These are phyloP conservation scores for Crocidura indochinensis DNA, from an alignment of 2,797 vertebrate genomes.

Conservation along the genomic window DNA sequence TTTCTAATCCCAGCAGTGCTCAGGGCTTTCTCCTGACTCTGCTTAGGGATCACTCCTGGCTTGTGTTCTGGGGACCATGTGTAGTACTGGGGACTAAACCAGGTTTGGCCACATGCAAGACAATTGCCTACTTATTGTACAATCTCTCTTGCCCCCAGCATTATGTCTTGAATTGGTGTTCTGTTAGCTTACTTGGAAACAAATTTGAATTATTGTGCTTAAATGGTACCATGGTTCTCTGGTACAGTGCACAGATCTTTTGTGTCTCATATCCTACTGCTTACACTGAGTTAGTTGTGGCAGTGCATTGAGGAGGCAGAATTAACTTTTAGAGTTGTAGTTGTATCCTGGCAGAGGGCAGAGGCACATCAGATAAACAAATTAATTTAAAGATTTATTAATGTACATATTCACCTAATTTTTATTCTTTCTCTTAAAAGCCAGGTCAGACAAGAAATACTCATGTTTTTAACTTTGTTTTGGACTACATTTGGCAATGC, in stretches of 20 bases:
- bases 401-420: not conserved
- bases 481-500: too few species aligned
- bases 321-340: not conserved
- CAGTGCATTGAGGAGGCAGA: not conserved
- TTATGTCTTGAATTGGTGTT: constrained; percentile 49
- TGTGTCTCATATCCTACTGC: not conserved
- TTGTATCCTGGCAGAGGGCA: constrained; percentile 13
- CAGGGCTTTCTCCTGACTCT: too few species aligned
- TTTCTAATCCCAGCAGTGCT: too few species aligned
- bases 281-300: not conserved
- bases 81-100: too few species aligned
- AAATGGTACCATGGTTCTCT: not conserved
- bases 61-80: too few species aligned
- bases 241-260: not conserved
- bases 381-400: constrained; percentile 52
- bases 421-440: constrained; percentile 17
- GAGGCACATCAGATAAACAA: constrained; percentile 33
- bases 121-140: too few species aligned
- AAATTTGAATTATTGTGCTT: constrained; percentile 32
- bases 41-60: too few species aligned
- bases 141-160: too few species aligned
- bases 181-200: not conserved
- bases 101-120: too few species aligned
- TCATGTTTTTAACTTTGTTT: not conserved
- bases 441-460: constrained; percentile 31